These are phyloP conservation scores for Eidolon dupreanum DNA, from an alignment of 2,797 vertebrate genomes.

Conservation along the genomic window DNA sequence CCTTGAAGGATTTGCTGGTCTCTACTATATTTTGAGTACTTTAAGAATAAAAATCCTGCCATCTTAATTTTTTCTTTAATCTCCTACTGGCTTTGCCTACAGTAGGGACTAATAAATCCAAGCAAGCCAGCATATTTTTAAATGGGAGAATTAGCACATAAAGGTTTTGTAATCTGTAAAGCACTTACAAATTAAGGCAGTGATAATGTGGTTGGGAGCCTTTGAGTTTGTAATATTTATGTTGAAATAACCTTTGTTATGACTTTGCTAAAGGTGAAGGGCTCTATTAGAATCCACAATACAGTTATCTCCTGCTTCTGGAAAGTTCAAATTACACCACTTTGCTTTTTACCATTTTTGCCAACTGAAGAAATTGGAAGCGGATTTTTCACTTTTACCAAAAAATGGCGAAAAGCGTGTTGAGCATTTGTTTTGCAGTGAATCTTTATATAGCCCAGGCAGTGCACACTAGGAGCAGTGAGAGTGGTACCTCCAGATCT, in stretches of 20 bases:
- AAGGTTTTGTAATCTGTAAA: background rate
- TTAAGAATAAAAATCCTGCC: background rate
- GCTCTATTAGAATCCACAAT: background rate
- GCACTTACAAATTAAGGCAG: background rate
- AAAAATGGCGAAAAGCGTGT: background rate
- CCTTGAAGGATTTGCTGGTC: background rate
- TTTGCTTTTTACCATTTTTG: background rate
- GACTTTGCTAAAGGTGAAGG: background rate
- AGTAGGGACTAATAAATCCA: background rate
- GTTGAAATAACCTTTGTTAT: background rate
- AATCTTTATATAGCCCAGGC: background rate
- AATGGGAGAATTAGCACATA: background rate
- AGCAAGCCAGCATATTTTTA: background rate
- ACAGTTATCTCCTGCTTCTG: background rate
- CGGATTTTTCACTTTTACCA: background rate
- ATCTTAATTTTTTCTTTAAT: background rate
- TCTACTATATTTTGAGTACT: background rate
- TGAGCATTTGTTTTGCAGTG: background rate
- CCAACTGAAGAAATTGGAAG: background rate
- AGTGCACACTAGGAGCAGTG: background rate
- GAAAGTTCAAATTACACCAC: background rate
- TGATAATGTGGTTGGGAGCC: background rate
- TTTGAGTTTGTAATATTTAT: background rate
- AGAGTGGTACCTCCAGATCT: background rate
- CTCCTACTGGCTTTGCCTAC: background rate